Evolutionary conservation across 2,888 invertebrate genomes (phyloP), one percentile per base, ranked within the genome.

Genomic region (Omphaloscelis lunosa): DNA sequence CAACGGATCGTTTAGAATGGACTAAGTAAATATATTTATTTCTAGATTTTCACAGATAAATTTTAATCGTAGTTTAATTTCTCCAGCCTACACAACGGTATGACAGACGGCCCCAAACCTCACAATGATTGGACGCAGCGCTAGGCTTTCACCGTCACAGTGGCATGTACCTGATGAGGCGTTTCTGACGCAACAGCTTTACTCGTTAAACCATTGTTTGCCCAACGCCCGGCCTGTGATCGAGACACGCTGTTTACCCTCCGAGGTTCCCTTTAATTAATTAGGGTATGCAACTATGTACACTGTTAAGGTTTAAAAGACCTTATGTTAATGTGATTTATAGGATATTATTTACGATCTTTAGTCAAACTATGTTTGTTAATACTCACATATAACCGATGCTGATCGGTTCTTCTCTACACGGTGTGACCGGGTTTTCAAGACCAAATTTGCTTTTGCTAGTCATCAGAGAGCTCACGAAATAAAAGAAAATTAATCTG

Each of bases 151-250:
- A 76, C 86, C 78, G 72, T 82, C 71, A 79, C 86, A 72, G 69
- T 84, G 66, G 84, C 87, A 77, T 88, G 86, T 87, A 86, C 90
- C 91, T 95, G 93, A 95, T 93, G 93, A 93, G 90, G 91, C 92
- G 89, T 91, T 92, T 88, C 89, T 89, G 87, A 86, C 89, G 89
- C 88, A 76, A 88, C 89, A 87, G 89, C 84, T 84, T 85, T 81
- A 76, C 87, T 73, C 66, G 77, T 91, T 87, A 83, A 91, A 93
- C 92, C 92, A 92, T 93, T 94, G 94, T 95, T 94, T 94, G 91
- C 87, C 61, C 53, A 82, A 84, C 86, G 86, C 86, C 83, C 75
- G 79, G 45, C 69, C 83, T 84, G 85, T 87, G 85, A 88, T 88
- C 80, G 61, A 76, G 80, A 83, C 77, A 74, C 65, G 66, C 68